Base-by-base conservation (phyloP, 2,113 vertebrate genomes). In the Gadus chalcogrammus region DNA sequence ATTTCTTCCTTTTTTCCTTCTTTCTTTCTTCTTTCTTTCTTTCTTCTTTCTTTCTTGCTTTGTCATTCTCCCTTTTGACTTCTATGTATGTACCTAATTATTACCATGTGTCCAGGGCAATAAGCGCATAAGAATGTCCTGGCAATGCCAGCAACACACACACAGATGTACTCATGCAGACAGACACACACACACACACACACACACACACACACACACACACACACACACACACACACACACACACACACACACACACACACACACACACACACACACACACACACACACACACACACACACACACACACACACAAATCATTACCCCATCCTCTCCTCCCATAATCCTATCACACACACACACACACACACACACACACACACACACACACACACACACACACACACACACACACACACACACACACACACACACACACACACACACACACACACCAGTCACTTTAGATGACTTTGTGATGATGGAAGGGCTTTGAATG, bases 31-130 rank as follows among this genome's bases (percentile, higher is more conserved):
- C 71, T 42, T 18, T 67, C 67, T 69, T 27, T 5, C 67, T 70
- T 42, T 80, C 22, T 27, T 67, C 71, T 42, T 18, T 67, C 67
- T 69, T 27, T 53, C 55, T 77, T 28, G 70, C 68, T 78, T 52
- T 3, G 62, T 61, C 65, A 62, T 52, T 58, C 64, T 67, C 64
- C 69, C 78, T 61, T 35, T 70, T 73, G 13, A 64, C 68, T 31
- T 79, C 74, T 48, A 80, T 81, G 73, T 73, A 74, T 74, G 61
- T 80, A 72, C 75, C 72, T 91, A 91, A 92, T 91, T 87, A 85
- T 84, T 88, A 79, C 88, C 90, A 91, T 91, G 88, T 92, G 89
- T 86, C 82, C 78, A 77, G 73, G 83, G 83, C 82, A 87, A 87
- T 86, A 81, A 86, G 80, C 82, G 72, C 63, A 53, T 16, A 81